Base-by-base conservation (phyloP, 1,140 invertebrate species). In the Cotesia vestalis region DNA sequence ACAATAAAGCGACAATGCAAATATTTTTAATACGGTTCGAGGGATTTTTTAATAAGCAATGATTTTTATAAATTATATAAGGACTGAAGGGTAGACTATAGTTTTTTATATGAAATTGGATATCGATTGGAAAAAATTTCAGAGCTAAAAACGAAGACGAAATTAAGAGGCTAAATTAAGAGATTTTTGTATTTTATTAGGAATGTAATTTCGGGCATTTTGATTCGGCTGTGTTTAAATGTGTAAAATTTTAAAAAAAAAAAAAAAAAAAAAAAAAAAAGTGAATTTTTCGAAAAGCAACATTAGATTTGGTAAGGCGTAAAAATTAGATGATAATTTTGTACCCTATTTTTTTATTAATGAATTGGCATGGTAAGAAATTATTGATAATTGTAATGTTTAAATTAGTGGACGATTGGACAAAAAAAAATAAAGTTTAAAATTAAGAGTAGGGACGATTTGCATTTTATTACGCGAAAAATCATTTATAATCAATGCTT, bases 291-390 rank as follows among this genome's bases (percentile, higher is more conserved):
- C 14, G 36, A 67, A 53, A 59, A 77, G 62, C 77, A 80, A 80
- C 27, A 63, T 38, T 84, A 82, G 76, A 80, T 81, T 81, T 71
- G 79, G 73, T 84, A 86, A 83, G 79, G 73, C 72, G 81, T 80
- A 62, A 75, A 72, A 69, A 71, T 74, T 34, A 55, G 73, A 73
- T 76, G 75, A 86, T 84, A 86, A 87, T 86, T 87, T 87, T 86
- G 78, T 86, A 87, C 82, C 83, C 85, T 87, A 87, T 87, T 87
- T 87, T 86, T 87, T 86, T 46, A 46, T 46, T 86, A 86, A 80
- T 57, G 62, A 80, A 80, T 81, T 74, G 78, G 71, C 71, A 66
- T 36, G 38, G 40, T 35, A 61, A 52, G 46, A 14, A 52, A 46
- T 9, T 6, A 9, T 46, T 60, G 38, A 59, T 55, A 67, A 67